Percentiles rank a stretch among this genome's conserved stretches.
Conservation (phyloP, 2,888 invertebrate genomes). For the Metellina segmentata region DNA sequence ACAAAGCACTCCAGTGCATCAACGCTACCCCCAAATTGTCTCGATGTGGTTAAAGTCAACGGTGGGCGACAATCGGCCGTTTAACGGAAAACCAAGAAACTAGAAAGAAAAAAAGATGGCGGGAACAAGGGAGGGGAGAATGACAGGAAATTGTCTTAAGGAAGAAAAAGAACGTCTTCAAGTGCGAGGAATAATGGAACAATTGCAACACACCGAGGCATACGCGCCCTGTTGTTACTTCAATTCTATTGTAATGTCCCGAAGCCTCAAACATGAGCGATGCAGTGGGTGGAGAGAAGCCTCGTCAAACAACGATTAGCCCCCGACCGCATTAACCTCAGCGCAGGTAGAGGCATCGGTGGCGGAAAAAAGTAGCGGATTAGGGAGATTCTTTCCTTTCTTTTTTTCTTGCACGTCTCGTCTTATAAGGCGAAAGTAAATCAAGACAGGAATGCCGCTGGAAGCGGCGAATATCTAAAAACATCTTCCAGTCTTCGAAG, state of each 20-base stretch:
- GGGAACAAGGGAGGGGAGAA: conserved; percentile 36
- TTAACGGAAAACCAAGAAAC: conserved; percentile 25
- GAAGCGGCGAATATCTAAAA: not conserved
- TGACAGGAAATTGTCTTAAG: conserved; percentile 61
- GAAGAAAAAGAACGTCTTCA: conserved; percentile 1
- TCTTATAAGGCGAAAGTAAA: not conserved
- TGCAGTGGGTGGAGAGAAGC: not conserved
- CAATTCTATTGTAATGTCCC: conserved; percentile 25
- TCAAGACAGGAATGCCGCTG: not conserved
- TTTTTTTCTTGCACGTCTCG: not conserved
- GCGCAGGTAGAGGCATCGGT: conserved; percentile 42
- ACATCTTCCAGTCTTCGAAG: not conserved
- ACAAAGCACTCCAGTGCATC: conserved; percentile 13
- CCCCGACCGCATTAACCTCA: conserved; percentile 48
- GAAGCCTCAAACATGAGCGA: conserved; percentile 14
- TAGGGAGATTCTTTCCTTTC: not conserved
- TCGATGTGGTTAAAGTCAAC: conserved; percentile 42
- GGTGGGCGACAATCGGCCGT: conserved; percentile 8
- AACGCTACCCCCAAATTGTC: conserved; percentile 42
- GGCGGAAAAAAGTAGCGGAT: conserved; percentile 17
- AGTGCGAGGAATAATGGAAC: conserved; percentile 60
- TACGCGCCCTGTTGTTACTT: conserved; percentile 37
- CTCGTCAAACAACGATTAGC: conserved; percentile 46
- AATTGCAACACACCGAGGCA: conserved; percentile 39
- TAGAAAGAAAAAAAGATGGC: not conserved